Evolutionary conservation across 2,113 vertebrate genomes (phyloP).

Genomic region (Donacobius atricapilla): DNA sequence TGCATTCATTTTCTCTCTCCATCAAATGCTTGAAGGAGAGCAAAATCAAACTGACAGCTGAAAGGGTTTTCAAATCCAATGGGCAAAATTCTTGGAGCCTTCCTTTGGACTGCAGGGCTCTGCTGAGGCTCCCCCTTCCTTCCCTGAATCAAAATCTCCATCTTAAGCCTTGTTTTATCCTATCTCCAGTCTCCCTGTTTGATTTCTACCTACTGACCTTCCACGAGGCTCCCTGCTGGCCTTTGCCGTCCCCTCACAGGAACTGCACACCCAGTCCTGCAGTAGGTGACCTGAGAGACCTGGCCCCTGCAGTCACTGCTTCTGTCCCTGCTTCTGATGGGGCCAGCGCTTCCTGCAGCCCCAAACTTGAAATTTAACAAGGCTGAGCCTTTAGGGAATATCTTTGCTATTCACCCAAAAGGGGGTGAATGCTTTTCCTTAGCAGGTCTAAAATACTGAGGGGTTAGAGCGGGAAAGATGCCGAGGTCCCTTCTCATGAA

Average conservation of each 20-base stretch:
- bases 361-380: not conserved
- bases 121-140: not conserved
- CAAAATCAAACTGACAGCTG: not conserved
- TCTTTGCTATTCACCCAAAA: not conserved
- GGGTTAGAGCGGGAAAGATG: not conserved
- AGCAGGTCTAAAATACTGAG: not conserved
- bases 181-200: not conserved
- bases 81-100: not conserved
- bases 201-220: not conserved
- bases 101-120: not conserved
- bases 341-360: not conserved
- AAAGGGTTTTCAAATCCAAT: not conserved
- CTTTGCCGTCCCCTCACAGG: not conserved
- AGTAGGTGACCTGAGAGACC: not conserved
- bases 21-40: not conserved
- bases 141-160: not conserved
- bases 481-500: accelerated
- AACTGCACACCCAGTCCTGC: not conserved
- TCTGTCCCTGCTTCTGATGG: not conserved
- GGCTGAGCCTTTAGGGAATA: not conserved
- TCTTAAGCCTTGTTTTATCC: not conserved
- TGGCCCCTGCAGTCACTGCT: too few species aligned
- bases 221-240: accelerated
- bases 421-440: not conserved
- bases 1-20: not conserved